Evolutionary conservation across 2,113 vertebrate genomes (phyloP), one percentile per base, ranked within the genome.

Genomic region (Tetrax tetrax): DNA sequence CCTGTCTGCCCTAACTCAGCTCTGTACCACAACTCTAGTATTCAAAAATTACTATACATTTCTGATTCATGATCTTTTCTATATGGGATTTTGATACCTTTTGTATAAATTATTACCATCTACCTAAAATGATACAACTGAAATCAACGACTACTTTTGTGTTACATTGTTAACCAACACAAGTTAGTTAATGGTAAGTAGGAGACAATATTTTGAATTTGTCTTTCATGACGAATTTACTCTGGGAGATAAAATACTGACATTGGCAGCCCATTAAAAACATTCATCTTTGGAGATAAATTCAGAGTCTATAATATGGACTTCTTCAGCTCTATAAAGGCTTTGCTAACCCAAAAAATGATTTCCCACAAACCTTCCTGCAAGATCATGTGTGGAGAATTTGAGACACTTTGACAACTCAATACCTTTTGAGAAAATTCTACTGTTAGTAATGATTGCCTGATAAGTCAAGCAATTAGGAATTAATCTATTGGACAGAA

Each of bases 391-490:
- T 25, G 14, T 35, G 72, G 35, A 91, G 84, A 83, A 87, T 84
- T 79, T 35, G 81, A 94, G 33, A 63, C 29, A 37, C 85, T 95
- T 71, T 85, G 66, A 95, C 43, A 70, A 75, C 35, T 93, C 93
- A 83, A 82, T 92, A 94, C 21, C 29, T 85, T 94, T 96, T 95
- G 43, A 95, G 71, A 91, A 77, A 95, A 61, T 76, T 16, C 35
- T 93, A n/a, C 72, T 82, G 79, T 45, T 65, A 57, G n/a, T 79
- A 96, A 95, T 2, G 54, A 96, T 53, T 83, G 50, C 11, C 24
- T 63, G 27, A n/a, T 86, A 75, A 96, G 48, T 85, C 64, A 90
- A 74, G 38, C 29, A 96, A 91, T 90, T 96, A 91, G 71, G 65
- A 94, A 71, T 90, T 1, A 84, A 90, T 24, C 43, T 87, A 59